phyloP scores from a whole-genome alignment of 2,113 vertebrate species.

The Anser cygnoides region DNA sequence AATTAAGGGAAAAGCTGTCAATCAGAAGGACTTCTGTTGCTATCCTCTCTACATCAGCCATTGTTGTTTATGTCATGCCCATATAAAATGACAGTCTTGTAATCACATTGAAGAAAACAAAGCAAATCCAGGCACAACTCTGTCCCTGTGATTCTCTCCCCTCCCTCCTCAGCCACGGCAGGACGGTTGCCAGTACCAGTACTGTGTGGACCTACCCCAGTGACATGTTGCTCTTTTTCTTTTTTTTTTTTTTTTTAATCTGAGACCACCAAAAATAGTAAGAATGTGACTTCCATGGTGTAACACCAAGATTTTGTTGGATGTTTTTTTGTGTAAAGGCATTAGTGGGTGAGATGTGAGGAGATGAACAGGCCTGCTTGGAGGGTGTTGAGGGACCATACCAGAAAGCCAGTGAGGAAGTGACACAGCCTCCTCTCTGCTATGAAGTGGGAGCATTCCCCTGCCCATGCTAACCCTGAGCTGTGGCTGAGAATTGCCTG shows the following conservation, averaged over 20 bases:
- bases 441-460: neutral
- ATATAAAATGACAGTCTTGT: neutral
- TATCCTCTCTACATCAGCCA: neutral
- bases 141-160: neutral
- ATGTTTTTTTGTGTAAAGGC: fast-evolving
- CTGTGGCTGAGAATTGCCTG: neutral
- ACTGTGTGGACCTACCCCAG: neutral
- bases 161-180: neutral
- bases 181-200: neutral
- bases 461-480: neutral
- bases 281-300: neutral
- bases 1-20: neutral
- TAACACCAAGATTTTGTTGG: neutral
- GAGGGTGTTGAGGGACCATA: neutral
- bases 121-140: neutral
- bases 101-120: neutral
- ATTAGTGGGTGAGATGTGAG: neutral
- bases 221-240: neutral
- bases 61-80: neutral
- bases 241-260: neutral
- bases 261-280: neutral
- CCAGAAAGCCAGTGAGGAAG: neutral
- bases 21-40: neutral
- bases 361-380: neutral
- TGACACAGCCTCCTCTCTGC: neutral